Percentiles rank a stretch among this genome's conserved stretches.
These are phyloP conservation scores for Zonotrichia albicollis DNA, from an alignment of 2,797 vertebrate genomes.

Conservation along the genomic window DNA sequence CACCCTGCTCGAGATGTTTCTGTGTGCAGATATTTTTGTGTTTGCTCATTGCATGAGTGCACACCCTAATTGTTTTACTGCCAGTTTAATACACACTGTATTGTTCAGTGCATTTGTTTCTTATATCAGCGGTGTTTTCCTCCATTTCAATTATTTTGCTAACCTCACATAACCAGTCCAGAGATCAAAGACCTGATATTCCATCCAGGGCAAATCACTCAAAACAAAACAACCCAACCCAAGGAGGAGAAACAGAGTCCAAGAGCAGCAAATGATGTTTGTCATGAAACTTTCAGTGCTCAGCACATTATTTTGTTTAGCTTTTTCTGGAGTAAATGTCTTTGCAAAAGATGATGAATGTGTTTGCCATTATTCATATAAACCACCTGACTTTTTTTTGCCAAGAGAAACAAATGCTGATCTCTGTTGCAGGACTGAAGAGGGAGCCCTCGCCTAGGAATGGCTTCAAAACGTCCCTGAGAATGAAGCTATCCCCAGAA, in stretches of 20 bases:
- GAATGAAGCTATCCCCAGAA: conserved; percentile 16
- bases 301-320: neutral
- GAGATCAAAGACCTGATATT: neutral
- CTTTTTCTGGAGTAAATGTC: neutral
- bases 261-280: neutral
- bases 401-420: neutral
- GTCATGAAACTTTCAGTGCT: neutral
- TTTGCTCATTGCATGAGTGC: neutral
- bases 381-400: neutral
- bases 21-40: neutral
- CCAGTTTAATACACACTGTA: neutral
- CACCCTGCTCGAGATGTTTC: neutral
- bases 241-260: neutral
- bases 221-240: neutral
- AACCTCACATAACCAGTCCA: neutral
- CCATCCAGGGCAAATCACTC: neutral
- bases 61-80: neutral
- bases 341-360: neutral
- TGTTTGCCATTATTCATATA: neutral
- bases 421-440: conserved; percentile 65
- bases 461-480: neutral
- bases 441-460: conserved; percentile 74
- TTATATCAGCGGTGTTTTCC: neutral
- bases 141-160: neutral
- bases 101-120: neutral